A percentile compares a stretch with the other conserved stretches of the same genome.
Evolutionary conservation across 2,797 vertebrate genomes (phyloP).

Genomic region (Pitangus sulphuratus): DNA sequence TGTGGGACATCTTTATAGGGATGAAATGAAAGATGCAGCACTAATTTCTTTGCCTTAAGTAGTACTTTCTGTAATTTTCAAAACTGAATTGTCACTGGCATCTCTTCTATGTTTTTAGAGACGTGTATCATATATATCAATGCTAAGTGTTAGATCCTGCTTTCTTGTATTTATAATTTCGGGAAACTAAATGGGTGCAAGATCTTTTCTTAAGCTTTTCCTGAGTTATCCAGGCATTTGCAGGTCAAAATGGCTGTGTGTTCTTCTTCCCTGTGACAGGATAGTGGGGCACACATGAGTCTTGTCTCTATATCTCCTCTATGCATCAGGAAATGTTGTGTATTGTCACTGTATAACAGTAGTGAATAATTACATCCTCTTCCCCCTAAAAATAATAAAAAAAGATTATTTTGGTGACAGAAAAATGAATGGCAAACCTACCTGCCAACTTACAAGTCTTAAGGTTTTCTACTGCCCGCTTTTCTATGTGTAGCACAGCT

Average conservation of each 20-base stretch:
- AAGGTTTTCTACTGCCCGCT: background rate
- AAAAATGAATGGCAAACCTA: background rate
- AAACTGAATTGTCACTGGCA: background rate
- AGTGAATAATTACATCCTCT: background rate
- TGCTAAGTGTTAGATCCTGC: background rate
- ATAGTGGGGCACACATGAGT: background rate
- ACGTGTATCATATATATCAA: background rate
- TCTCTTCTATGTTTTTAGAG: background rate
- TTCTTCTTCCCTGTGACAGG: background rate
- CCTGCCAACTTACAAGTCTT: background rate
- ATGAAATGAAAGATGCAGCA: background rate
- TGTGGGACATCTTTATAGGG: background rate
- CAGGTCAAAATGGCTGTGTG: background rate
- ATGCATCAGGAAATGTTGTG: background rate
- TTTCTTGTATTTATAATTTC: background rate
- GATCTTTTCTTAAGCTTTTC: background rate
- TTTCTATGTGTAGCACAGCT: background rate
- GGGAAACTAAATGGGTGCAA: background rate
- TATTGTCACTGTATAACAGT: background rate
- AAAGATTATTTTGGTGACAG: rapidly evolving
- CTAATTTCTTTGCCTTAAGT: background rate
- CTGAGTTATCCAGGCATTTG: background rate
- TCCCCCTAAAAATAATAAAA: background rate
- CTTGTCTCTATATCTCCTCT: background rate
- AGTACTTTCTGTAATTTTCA: background rate